These are phyloP conservation scores for Bos indicus DNA, from an alignment of 2,113 vertebrate genomes.

Conservation along the genomic window DNA sequence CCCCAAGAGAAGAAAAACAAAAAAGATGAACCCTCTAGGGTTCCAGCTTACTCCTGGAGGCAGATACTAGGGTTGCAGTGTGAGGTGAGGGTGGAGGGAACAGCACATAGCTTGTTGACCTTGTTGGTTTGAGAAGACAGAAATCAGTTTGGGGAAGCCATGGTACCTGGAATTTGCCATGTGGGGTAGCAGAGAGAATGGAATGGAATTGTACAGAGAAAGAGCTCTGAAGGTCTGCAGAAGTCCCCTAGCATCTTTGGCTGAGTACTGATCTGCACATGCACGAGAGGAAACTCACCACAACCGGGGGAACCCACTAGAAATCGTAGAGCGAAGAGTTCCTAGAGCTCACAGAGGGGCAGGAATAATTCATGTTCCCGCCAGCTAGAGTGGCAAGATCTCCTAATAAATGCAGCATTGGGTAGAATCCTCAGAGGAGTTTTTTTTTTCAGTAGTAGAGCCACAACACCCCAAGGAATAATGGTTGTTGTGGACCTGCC, in stretches of 20 bases:
- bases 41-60: background rate
- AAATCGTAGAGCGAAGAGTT: background rate
- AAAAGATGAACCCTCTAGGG: too few relatives aligned
- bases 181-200: background rate
- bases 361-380: background rate
- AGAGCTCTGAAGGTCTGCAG: too few relatives aligned
- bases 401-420: background rate
- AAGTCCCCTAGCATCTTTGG: background rate
- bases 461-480: background rate
- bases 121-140: background rate
- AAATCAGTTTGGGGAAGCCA: background rate
- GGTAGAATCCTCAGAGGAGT: background rate
- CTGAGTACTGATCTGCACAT: background rate
- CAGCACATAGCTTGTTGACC: background rate
- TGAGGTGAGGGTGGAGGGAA: background rate
- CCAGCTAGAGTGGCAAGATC: background rate
- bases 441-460: background rate
- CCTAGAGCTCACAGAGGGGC: background rate
- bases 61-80: background rate
- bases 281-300: background rate
- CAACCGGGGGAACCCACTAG: background rate
- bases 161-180: background rate
- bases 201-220: background rate
- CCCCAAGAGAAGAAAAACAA: background rate
- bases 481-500: background rate